These are phyloP conservation scores for Cephus nigrinus DNA, from an alignment of 2,888 invertebrate species.

Conservation along the genomic window DNA sequence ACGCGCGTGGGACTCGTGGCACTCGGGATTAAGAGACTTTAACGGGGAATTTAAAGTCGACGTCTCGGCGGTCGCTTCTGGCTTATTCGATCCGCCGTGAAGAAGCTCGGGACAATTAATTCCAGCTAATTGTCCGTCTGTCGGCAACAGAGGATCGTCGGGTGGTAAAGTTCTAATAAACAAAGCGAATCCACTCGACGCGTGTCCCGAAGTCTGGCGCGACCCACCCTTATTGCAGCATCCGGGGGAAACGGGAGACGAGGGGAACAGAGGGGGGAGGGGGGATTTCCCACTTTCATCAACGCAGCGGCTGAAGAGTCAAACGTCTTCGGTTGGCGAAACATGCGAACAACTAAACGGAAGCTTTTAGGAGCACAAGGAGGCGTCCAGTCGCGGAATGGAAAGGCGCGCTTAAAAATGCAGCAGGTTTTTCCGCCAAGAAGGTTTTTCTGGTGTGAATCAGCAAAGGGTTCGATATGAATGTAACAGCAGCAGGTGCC, in stretches of 20 bases:
- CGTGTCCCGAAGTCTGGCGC: too few species aligned
- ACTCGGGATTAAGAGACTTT: conserved; percentile 24
- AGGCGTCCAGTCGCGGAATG: conserved; percentile 8
- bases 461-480: conserved; percentile 2
- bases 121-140: conserved; percentile 38
- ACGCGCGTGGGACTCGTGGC: too few species aligned
- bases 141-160: background rate
- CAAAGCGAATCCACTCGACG: too few species aligned
- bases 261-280: too few species aligned
- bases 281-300: too few species aligned
- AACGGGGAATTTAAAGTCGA: conserved; percentile 24
- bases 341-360: background rate
- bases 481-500: conserved; percentile 15
- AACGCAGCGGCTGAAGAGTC: too few species aligned
- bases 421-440: conserved; percentile 16
- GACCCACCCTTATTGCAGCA: too few species aligned
- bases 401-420: conserved; percentile 9
- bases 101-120: conserved; percentile 41
- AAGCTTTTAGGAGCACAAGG: background rate
- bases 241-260: too few species aligned
- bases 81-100: too few species aligned
- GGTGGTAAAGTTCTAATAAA: too few species aligned
- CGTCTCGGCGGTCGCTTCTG: conserved; percentile 7
- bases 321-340: background rate
- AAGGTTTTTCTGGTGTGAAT: too few species aligned